Evolutionary conservation across 2,888 invertebrate genomes (phyloP).

Genomic region (Acronicta psi): DNA sequence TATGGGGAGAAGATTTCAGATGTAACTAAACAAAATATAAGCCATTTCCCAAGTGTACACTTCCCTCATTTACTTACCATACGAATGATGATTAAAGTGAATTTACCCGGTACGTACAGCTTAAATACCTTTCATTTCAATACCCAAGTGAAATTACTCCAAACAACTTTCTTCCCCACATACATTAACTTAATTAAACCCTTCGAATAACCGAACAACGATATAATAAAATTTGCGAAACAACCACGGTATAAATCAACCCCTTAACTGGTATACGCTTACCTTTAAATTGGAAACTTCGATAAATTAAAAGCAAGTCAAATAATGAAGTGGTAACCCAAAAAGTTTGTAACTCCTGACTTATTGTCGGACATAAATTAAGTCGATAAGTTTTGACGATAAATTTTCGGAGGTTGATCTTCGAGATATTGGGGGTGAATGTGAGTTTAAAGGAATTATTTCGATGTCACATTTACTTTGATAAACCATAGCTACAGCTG

Average conservation of each 20-base stretch:
- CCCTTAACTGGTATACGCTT: conserved; percentile 64
- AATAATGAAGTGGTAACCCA: conserved; percentile 81
- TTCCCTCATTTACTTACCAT: not conserved
- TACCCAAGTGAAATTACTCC: not conserved
- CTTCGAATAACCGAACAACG: conserved; percentile 36
- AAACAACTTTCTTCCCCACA: conserved; percentile 20
- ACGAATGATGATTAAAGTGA: not conserved
- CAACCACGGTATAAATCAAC: conserved; percentile 65
- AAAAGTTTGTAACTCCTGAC: conserved; percentile 78
- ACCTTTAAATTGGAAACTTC: conserved; percentile 77
- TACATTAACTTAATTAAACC: conserved; percentile 33
- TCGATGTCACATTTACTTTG: no score
- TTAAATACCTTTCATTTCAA: conserved; percentile 1
- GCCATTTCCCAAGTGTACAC: not conserved
- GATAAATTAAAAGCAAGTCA: conserved; percentile 84
- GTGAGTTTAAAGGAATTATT: not conserved
- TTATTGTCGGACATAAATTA: conserved; percentile 86
- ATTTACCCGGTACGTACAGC: not conserved
- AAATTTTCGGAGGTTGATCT: conserved; percentile 70
- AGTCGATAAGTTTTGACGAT: conserved; percentile 80
- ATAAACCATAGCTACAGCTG: no score
- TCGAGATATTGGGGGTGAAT: conserved; percentile 37
- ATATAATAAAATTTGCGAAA: conserved; percentile 52
- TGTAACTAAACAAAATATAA: no score
- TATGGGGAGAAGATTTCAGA: no score